Base-by-base conservation (phyloP, 2,113 vertebrate genomes). In the Silurus glanis region DNA sequence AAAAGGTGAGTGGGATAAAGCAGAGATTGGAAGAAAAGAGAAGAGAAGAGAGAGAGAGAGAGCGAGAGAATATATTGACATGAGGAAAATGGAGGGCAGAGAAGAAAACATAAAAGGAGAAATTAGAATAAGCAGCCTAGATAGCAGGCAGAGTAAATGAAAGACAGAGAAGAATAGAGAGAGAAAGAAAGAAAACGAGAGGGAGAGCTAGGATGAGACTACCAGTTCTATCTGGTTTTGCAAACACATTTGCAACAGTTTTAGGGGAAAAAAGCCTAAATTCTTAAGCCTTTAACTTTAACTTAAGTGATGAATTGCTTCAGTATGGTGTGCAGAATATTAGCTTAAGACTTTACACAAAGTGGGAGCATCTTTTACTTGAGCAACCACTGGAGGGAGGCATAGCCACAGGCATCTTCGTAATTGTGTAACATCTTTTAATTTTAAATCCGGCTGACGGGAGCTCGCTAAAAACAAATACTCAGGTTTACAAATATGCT, bases 321-420 rank as follows among this genome's bases (percentile, higher is more conserved):
- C 76, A 37, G 75, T 56, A 28, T 13, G n/a, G 76, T 37, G 16
- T 21, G 25, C 53, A 79, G 19, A 58, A 82, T 55, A 55, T 56
- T 71, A 80, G 49, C 62, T 55, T 58, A 9, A 59, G 71, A 58
- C 55, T 47, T 79, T 80, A 64, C 55, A 58, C n/a, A 37, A 74
- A 82, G 28, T 45, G 59, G 28, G 67, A 23, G 62, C 84, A 67
- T 66, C 49, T 61, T 83, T 87, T 45, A 85, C 37, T 23, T 71
- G 28, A 28, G 61, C 61, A 88, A 56, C 89, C 89, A 88, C 89
- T 83, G 85, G 87, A 88, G 87, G 85, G 83, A 87, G 87, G 84
- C 74, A 78, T 66, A 82, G 64, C 80, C 62, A 87, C 80, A 85
- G 61, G 86, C 80, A 83, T 56, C 45, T 58, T 13, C 6, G 25